Conservation (phyloP, 1,140 invertebrate species). For the Bombus huntii region DNA sequence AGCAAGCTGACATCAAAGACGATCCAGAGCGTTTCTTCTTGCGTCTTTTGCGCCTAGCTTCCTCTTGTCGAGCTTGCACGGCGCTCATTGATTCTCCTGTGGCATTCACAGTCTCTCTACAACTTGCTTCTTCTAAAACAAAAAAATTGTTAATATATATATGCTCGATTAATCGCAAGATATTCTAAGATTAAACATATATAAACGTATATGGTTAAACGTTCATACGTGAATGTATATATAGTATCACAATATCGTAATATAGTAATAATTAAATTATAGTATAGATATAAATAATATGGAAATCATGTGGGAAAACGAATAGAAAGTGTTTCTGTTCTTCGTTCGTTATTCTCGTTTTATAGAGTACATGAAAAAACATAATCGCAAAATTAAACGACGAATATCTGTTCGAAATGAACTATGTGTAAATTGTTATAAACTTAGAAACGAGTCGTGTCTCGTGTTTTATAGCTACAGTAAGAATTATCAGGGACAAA, state of each 20-base stretch:
- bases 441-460: too few species aligned
- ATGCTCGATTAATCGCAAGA: background rate
- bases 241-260: too few species aligned
- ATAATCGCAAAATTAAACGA: too few species aligned
- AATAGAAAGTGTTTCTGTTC: background rate
- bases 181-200: background rate
- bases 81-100: slow-evolving; percentile 78
- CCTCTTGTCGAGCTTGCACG: slow-evolving; percentile 88
- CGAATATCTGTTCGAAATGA: too few species aligned
- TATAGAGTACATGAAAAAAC: too few species aligned
- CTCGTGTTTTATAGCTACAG: too few species aligned
- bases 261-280: too few species aligned
- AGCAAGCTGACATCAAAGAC: slow-evolving; percentile 93
- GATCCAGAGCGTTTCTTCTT: slow-evolving; percentile 94
- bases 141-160: background rate
- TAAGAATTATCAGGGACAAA: too few species aligned
- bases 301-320: background rate
- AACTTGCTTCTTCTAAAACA: slow-evolving; percentile 74
- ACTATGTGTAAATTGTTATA: too few species aligned
- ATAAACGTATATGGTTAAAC: too few species aligned
- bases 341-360: background rate
- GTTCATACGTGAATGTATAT: too few species aligned
- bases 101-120: slow-evolving; percentile 73
- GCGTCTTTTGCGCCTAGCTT: slow-evolving; percentile 91
- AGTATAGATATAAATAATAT: too few species aligned